Evolutionary conservation across 2,888 invertebrate species (phyloP).

Genomic region (Helicoverpa assulta): DNA sequence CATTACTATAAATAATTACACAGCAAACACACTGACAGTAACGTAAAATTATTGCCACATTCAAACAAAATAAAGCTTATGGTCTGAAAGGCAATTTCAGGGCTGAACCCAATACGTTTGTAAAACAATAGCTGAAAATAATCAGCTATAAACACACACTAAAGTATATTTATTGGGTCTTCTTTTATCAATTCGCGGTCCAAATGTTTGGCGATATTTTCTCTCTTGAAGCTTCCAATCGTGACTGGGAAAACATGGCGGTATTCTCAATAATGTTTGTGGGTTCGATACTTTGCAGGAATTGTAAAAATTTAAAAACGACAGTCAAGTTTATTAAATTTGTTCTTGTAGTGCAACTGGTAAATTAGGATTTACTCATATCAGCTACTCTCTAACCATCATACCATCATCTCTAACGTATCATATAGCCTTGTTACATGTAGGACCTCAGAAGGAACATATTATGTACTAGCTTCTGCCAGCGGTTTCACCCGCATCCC

Average conservation of each 20-base stretch:
- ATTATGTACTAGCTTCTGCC: too few relatives aligned
- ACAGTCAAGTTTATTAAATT: too few relatives aligned
- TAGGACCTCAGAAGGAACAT: too few relatives aligned
- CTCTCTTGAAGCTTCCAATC: slow-evolving; percentile 64
- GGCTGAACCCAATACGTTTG: slow-evolving; percentile 4
- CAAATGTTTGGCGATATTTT: slow-evolving; percentile 70
- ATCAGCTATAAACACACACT: slow-evolving; percentile 53
- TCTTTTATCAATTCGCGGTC: slow-evolving; percentile 69
- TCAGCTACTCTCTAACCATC: too few relatives aligned
- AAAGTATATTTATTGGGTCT: slow-evolving; percentile 50
- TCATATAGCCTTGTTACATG: too few relatives aligned
- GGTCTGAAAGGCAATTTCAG: neutral
- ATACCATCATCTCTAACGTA: too few relatives aligned
- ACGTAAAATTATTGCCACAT: neutral
- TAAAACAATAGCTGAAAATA: slow-evolving; percentile 38
- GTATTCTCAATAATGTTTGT: slow-evolving; percentile 1
- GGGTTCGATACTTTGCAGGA: too few relatives aligned
- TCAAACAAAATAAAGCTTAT: slow-evolving; percentile 1
- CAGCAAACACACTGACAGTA: neutral
- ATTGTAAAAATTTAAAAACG: too few relatives aligned
- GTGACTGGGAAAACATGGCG: slow-evolving; percentile 33
- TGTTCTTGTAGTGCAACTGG: too few relatives aligned
- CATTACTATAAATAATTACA: neutral
- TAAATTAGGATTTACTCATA: too few relatives aligned
- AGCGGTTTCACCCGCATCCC: too few relatives aligned